These are phyloP conservation scores for Desmodus rotundus DNA, from an alignment of 2,113 vertebrate genomes.

Conservation along the genomic window DNA sequence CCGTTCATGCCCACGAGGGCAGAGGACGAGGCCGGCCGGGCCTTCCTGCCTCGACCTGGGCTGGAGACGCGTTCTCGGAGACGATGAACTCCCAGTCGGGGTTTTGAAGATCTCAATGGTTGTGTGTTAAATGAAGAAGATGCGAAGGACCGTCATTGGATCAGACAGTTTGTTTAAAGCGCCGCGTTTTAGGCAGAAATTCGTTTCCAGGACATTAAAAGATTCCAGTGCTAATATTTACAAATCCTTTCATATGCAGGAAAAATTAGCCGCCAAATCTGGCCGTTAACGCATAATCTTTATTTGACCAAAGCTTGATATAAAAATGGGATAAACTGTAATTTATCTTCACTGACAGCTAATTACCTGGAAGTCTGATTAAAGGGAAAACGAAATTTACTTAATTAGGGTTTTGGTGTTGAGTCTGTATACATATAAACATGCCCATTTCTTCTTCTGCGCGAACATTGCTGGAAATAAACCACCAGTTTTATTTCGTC, in stretches of 20 bases:
- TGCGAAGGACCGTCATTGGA: neutral
- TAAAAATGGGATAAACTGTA: slow-evolving; percentile 78
- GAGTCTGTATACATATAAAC: slow-evolving; percentile 73
- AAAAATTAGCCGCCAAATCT: slow-evolving; percentile 73
- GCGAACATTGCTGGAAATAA: slow-evolving; percentile 69
- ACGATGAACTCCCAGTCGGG: neutral
- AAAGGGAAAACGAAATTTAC: slow-evolving; percentile 82
- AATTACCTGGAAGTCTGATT: slow-evolving; percentile 85
- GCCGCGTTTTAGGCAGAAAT: slow-evolving; percentile 14
- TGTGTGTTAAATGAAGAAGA: neutral
- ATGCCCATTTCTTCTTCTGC: slow-evolving; percentile 68
- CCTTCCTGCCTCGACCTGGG: neutral
- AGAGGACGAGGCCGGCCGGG: neutral
- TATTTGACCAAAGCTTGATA: slow-evolving; percentile 77
- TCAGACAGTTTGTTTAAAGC: slow-evolving; percentile 10
- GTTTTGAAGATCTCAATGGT: neutral
- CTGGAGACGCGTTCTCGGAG: no score
- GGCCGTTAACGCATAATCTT: slow-evolving; percentile 75
- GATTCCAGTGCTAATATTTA: slow-evolving; percentile 50
- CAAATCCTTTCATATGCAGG: slow-evolving; percentile 57
- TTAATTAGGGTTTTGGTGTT: slow-evolving; percentile 77
- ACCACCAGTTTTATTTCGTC: slow-evolving; percentile 69
- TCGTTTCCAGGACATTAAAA: slow-evolving; percentile 55
- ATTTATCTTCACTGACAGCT: slow-evolving; percentile 81
- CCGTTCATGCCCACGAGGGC: fast-evolving